Base-by-base conservation (phyloP, 2,888 invertebrate genomes). In the Chloroclystis v-ata region DNA sequence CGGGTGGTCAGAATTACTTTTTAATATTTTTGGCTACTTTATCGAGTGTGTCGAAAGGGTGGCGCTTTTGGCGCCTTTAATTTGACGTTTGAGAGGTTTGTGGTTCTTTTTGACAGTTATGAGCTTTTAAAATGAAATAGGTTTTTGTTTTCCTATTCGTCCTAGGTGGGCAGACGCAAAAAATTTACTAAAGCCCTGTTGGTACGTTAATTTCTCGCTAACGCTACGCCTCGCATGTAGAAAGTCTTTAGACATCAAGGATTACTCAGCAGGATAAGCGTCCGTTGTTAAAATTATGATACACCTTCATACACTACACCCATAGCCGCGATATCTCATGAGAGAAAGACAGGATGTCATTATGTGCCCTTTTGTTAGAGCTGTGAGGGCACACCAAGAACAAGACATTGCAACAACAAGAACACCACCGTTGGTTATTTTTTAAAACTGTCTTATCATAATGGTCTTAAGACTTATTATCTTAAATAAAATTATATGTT, bases 41-140 rank as follows among this genome's bases (percentile, higher is more conserved):
- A 80, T 73, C 60, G 66, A 70, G 72, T 79, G 73, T 82, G 75
- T 65, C 82, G 71, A 78, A 81, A 79, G 77, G 71, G 73, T 77
- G 75, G 62, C 55, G 62, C 61, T 68, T 79, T 80, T 79, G 75
- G 78, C 78, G 81, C 80, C 75, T 64, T 52, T 63, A 71, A 73
- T 72, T 67, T 60, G 66, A 61, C 60, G 63, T 72, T 66, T 62
- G 52, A 50, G 45, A 57, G 64, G 65, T 73, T 72, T 57, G 58
- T 40, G 52, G 54, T 60, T 46, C 48, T 52, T 70, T 71, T 67
- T 70, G 63, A 64, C 64, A 69, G 58, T 63, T 67, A 59, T 63
- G 59, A 61, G 54, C 55, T 55, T 63, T 67, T 63, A 62, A 67
- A 29, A 56, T 71, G 64, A 76, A 69, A 69, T 64, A 67, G 57